phyloP scores from a whole-genome alignment of 2,797 vertebrate genomes.

The Buceros bicornis region DNA sequence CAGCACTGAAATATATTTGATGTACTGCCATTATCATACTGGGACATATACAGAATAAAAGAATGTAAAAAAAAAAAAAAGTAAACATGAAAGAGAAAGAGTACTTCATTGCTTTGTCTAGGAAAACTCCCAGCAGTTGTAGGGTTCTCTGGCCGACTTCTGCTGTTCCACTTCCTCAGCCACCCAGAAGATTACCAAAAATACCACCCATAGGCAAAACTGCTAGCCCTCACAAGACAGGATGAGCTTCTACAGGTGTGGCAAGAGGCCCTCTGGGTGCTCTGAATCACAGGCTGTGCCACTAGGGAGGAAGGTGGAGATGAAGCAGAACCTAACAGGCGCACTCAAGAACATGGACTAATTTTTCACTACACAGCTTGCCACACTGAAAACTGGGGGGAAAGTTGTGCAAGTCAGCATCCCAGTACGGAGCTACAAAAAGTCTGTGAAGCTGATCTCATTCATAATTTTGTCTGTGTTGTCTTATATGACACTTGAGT shows the following conservation, averaged over 20 bases:
- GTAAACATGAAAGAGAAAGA: not conserved
- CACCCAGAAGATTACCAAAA: not conserved
- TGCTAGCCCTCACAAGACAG: not conserved
- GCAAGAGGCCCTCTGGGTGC: fast-evolving
- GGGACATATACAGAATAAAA: not conserved
- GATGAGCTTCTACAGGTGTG: not conserved
- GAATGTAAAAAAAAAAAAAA: not conserved
- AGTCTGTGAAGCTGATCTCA: not conserved
- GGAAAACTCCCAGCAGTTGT: not conserved
- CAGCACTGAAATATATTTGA: not conserved
- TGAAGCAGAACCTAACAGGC: not conserved
- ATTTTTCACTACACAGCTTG: not conserved
- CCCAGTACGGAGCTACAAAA: not conserved
- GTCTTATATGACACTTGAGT: not conserved
- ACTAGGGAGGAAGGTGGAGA: not conserved
- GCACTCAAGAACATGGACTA: not conserved
- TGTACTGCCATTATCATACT: not conserved
- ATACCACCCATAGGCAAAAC: not conserved
- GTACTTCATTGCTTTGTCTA: not conserved
- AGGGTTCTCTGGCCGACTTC: not conserved
- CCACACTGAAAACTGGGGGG: not conserved
- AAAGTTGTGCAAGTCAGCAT: not conserved
- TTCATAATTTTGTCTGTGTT: not conserved
- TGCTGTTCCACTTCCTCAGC: not conserved
- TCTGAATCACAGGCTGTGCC: not conserved